A percentile compares a stretch with the other conserved stretches of the same genome.
Evolutionary conservation across 2,797 vertebrate species (phyloP).

Genomic region (Chaetophractus vellerosus): DNA sequence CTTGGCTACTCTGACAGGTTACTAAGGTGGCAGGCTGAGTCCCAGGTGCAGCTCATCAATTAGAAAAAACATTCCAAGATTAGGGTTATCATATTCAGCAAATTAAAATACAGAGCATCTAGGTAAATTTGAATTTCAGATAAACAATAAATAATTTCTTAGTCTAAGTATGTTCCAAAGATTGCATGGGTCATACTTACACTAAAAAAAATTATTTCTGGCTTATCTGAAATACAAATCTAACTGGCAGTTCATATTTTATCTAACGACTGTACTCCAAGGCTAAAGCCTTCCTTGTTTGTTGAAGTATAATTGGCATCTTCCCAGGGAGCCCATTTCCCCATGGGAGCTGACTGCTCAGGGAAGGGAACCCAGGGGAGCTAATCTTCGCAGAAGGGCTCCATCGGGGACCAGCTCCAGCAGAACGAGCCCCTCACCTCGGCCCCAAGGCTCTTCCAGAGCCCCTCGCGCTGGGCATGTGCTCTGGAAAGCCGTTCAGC

Average conservation of each 20-base stretch:
- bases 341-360: neutral
- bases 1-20: slow-evolving; percentile 69
- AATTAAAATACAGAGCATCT: neutral
- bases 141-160: neutral
- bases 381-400: rapidly evolving
- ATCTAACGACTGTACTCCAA: too few relatives aligned
- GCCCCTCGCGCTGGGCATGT: neutral
- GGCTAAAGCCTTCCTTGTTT: neutral
- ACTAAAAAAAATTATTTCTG: neutral
- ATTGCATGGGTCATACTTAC: neutral
- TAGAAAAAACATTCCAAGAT: neutral
- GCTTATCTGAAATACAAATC: neutral
- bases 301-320: neutral
- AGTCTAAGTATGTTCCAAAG: neutral
- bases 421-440: neutral
- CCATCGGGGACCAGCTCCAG: neutral
- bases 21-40: neutral
- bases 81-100: neutral
- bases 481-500: neutral
- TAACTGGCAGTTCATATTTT: neutral
- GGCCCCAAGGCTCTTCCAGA: neutral
- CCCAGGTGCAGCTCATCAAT: neutral
- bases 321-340: neutral
- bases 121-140: neutral
- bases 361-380: neutral